These are phyloP conservation scores for Cavia aperea DNA, from an alignment of 2,113 vertebrate genomes.

Conservation along the genomic window DNA sequence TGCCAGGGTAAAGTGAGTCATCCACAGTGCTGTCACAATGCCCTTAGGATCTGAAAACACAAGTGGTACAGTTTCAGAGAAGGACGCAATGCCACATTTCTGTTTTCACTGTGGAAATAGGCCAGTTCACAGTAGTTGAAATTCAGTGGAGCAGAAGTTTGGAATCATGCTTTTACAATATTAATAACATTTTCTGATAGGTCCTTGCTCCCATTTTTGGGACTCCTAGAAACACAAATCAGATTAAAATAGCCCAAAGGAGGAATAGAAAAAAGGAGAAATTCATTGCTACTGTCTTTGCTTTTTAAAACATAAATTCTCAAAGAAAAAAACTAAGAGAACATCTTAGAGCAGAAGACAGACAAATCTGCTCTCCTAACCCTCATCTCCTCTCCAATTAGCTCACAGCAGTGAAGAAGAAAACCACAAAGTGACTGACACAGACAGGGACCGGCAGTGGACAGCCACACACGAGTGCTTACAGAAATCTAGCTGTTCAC, in stretches of 20 bases:
- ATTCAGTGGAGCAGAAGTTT: background rate
- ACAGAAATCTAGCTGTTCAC: background rate
- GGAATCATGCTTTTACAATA: background rate
- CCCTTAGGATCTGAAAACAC: background rate
- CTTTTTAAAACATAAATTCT: background rate
- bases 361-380: background rate
- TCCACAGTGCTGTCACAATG: background rate
- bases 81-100: too few relatives aligned
- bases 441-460: background rate
- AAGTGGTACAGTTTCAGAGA: background rate
- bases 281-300: background rate
- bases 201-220: background rate
- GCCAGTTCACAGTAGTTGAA: background rate
- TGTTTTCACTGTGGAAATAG: background rate
- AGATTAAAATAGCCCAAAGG: background rate
- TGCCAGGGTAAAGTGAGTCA: background rate
- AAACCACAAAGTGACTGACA: background rate
- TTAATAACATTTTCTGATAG: background rate
- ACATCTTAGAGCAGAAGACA: background rate
- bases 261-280: background rate
- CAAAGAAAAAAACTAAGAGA: background rate
- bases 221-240: background rate
- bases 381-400: background rate
- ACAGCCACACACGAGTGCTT: background rate
- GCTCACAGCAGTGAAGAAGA: background rate